Conservation (phyloP, 2,888 invertebrate genomes). For the Chaetogeoica ovagalla region DNA sequence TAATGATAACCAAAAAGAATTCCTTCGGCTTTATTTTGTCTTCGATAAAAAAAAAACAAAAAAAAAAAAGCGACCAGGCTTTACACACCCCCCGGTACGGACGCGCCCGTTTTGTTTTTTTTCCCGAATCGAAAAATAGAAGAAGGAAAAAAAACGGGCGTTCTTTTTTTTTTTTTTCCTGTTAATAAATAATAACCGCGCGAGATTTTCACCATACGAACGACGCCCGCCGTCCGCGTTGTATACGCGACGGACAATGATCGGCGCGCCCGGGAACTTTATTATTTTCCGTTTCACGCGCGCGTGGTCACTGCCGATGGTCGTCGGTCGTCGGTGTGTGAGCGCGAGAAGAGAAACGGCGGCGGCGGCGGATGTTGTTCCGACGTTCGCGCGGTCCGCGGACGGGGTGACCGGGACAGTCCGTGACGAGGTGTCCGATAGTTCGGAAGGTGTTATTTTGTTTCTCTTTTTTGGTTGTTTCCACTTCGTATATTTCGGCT, state of each 20-base stretch:
- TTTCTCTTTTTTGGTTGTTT: not conserved
- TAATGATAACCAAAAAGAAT: too few relatives aligned
- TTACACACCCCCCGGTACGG: too few relatives aligned
- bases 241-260: not conserved
- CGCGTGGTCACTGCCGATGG: too few relatives aligned
- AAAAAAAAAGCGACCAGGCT: too few relatives aligned
- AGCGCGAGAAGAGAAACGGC: conserved; percentile 39
- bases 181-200: too few relatives aligned
- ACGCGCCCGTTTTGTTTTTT: too few relatives aligned
- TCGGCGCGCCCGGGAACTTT: conserved; percentile 31
- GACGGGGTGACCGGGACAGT: conserved; percentile 42
- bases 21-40: too few relatives aligned
- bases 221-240: conserved; percentile 21
- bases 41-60: too few relatives aligned
- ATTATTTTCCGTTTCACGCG: not conserved
- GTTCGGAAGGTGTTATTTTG: conserved; percentile 26
- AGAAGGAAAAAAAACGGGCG: too few relatives aligned
- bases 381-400: conserved; percentile 19
- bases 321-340: not conserved
- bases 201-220: too few relatives aligned
- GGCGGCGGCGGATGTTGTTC: not conserved
- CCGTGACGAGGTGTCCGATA: conserved; percentile 46
- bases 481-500: not conserved
- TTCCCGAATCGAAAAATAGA: too few relatives aligned
- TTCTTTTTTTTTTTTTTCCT: too few relatives aligned